phyloP scores from a whole-genome alignment of 2,888 invertebrate genomes.

The Adineta ricciae region DNA sequence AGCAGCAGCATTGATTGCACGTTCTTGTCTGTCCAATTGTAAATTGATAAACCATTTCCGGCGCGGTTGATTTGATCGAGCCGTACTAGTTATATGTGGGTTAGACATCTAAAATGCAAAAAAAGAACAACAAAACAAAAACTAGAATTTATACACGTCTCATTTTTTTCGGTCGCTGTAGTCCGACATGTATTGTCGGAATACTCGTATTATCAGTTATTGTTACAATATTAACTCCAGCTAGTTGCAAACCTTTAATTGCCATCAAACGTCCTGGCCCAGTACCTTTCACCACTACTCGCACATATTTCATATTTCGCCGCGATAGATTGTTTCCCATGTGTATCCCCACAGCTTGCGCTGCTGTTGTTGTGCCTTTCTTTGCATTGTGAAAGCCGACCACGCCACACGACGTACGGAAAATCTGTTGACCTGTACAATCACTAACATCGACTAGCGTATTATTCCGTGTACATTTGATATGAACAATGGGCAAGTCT shows the following conservation, averaged over 20 bases:
- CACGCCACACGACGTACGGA: neutral
- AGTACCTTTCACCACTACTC: conserved; percentile 14
- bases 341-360: conserved; percentile 7
- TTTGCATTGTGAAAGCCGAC: conserved; percentile 22
- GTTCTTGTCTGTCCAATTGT: neutral
- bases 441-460: neutral
- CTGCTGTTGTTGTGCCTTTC: conserved; percentile 23
- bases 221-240: neutral
- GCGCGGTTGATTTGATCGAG: neutral
- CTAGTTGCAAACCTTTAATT: neutral
- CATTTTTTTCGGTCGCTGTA: conserved; percentile 13
- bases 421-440: neutral
- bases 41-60: neutral
- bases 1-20: neutral
- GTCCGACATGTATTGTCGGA: neutral
- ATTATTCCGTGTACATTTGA: conserved; percentile 20
- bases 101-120: neutral
- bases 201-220: conserved; percentile 21
- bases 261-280: conserved; percentile 16
- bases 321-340: neutral
- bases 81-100: neutral
- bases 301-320: conserved; percentile 2
- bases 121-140: neutral
- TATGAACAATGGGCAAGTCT: conserved; percentile 18
- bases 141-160: neutral